Evolutionary conservation across 2,888 invertebrate genomes (phyloP).

Genomic region (Drosophila eohydei): DNA sequence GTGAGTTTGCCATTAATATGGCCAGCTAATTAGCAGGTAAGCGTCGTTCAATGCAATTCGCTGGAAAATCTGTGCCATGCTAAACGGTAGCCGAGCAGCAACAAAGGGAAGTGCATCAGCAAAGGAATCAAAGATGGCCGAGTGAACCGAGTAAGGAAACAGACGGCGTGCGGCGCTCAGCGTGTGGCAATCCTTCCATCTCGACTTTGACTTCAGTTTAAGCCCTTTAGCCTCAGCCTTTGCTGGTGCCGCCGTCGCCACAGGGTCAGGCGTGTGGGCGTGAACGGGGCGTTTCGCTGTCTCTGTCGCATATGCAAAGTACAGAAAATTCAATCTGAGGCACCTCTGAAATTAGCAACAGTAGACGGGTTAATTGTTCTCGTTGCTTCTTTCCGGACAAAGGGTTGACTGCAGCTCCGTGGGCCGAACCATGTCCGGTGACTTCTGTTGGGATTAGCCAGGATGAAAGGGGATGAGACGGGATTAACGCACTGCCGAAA

Average conservation of each 20-base stretch:
- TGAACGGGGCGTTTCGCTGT: constrained; percentile 54
- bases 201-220: constrained; percentile 13
- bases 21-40: constrained; percentile 69
- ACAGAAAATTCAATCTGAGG: constrained; percentile 32
- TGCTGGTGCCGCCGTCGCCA: constrained; percentile 42
- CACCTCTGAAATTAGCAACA: constrained; percentile 79
- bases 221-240: constrained; percentile 29
- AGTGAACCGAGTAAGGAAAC: constrained; percentile 10
- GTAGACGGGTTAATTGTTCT: constrained; percentile 76
- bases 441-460: constrained; percentile 79
- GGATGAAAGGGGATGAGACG: constrained; percentile 77
- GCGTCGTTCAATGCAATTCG: constrained; percentile 34
- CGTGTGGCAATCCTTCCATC: constrained; percentile 23
- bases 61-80: constrained; percentile 31
- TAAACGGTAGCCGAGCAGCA: constrained; percentile 59
- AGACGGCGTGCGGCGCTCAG: constrained; percentile 48
- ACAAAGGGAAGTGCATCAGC: constrained; percentile 29
- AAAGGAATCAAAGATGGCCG: constrained; percentile 25
- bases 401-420: constrained; percentile 63
- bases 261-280: constrained; percentile 58
- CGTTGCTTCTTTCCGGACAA: constrained; percentile 23
- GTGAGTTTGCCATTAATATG: constrained; percentile 43
- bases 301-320: constrained; percentile 61
- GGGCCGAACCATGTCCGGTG: constrained; percentile 68
- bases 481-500: constrained; percentile 58